Evolutionary conservation across 2,888 invertebrate genomes (phyloP).

Genomic region (Erebia aethiops): DNA sequence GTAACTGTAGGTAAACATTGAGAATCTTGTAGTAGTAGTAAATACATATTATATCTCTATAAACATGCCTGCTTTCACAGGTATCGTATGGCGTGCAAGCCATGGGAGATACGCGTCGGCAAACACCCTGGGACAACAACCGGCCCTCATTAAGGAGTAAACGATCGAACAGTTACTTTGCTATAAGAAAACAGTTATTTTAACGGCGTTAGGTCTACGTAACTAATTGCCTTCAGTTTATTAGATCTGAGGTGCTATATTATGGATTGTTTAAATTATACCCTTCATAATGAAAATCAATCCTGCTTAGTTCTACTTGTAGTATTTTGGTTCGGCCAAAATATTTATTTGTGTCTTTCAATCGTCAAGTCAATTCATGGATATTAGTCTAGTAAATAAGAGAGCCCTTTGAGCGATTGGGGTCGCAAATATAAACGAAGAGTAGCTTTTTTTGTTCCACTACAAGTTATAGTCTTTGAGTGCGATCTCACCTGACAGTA

Average conservation of each 20-base stretch:
- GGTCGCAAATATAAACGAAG: too few species aligned
- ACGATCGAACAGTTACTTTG: slow-evolving; percentile 61
- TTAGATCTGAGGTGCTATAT: slow-evolving; percentile 13
- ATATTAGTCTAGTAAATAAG: background rate
- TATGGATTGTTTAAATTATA: background rate
- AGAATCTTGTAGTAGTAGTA: background rate
- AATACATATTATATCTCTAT: background rate
- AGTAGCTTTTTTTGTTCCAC: too few species aligned
- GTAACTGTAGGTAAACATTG: background rate
- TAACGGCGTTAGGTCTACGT: slow-evolving; percentile 32
- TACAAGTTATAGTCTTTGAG: too few species aligned
- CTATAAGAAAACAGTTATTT: slow-evolving; percentile 40
- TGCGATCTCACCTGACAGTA: too few species aligned
- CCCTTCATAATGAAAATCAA: background rate
- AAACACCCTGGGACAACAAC: slow-evolving; percentile 67
- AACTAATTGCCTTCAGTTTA: slow-evolving; percentile 32
- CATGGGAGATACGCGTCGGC: slow-evolving; percentile 60
- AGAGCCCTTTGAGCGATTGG: too few species aligned
- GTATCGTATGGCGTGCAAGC: slow-evolving; percentile 34
- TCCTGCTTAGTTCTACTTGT: too few species aligned
- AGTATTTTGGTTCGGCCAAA: too few species aligned
- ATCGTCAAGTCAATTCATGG: too few species aligned
- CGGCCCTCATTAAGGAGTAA: slow-evolving; percentile 70
- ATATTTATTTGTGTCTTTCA: too few species aligned
- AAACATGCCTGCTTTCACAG: slow-evolving; percentile 44